Conservation (phyloP, 92 coral and sea anemone species). For the Epizoanthus stellaris region DNA sequence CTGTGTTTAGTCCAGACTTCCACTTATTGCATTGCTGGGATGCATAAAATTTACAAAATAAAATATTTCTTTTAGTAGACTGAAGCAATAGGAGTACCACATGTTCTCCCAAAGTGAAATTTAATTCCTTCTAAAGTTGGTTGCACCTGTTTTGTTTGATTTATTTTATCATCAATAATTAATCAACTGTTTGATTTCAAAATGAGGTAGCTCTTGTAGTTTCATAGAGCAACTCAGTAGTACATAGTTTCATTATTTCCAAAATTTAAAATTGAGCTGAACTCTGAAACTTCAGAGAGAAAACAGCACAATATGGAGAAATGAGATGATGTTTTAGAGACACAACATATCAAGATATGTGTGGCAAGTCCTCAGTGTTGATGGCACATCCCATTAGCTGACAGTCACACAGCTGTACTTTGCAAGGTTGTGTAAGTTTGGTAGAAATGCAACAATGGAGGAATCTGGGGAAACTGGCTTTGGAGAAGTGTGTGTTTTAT, state of each 20-base stretch:
- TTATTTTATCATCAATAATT: constrained; percentile 31
- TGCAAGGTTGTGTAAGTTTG: background rate
- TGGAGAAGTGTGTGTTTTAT: constrained; percentile 20
- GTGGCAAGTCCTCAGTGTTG: background rate
- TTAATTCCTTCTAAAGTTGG: constrained; percentile 24
- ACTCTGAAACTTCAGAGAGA: constrained; percentile 1
- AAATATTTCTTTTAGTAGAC: background rate
- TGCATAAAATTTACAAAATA: background rate
- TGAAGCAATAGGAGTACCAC: background rate
- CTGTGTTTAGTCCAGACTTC: background rate
- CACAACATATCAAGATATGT: background rate
- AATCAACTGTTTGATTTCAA: constrained; percentile 45
- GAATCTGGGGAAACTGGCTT: constrained; percentile 12
- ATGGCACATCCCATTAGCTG: background rate
- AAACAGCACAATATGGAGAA: background rate
- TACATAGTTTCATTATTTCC: constrained; percentile 10
- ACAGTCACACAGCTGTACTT: background rate
- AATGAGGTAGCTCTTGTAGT: constrained; percentile 19
- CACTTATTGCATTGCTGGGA: background rate
- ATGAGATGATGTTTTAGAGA: background rate
- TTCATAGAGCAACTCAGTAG: background rate
- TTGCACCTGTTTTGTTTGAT: constrained; percentile 45
- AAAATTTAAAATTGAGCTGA: background rate
- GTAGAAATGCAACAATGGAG: constrained; percentile 26
- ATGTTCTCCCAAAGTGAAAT: background rate